Conservation (phyloP, 2,113 vertebrate genomes). For the human region GRCh38 chr4:47405501-47406000, state of each 20-base stretch:
- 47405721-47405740: not conserved
- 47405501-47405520: not conserved
- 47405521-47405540: not conserved
- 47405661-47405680: not conserved
- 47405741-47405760: not conserved
- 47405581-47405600: slow-evolving; percentile 17
- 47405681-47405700: not conserved
- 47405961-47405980: not conserved
- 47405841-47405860: not conserved
- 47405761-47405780: not conserved
- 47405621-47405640: not conserved
- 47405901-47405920: not conserved
- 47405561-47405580: slow-evolving; percentile 16
- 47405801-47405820: not conserved
- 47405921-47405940: not conserved
- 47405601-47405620: not conserved
- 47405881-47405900: not conserved
- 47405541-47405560: not conserved
- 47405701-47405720: not conserved
- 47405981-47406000: not conserved
- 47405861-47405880: not conserved
- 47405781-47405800: not conserved
- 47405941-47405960: not conserved
- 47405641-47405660: not conserved
- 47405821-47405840: not conserved